Percentiles rank a stretch among this genome's conserved stretches.
Evolutionary conservation across 2,113 vertebrate species (phyloP).

Genomic region (Dasyurus viverrinus): DNA sequence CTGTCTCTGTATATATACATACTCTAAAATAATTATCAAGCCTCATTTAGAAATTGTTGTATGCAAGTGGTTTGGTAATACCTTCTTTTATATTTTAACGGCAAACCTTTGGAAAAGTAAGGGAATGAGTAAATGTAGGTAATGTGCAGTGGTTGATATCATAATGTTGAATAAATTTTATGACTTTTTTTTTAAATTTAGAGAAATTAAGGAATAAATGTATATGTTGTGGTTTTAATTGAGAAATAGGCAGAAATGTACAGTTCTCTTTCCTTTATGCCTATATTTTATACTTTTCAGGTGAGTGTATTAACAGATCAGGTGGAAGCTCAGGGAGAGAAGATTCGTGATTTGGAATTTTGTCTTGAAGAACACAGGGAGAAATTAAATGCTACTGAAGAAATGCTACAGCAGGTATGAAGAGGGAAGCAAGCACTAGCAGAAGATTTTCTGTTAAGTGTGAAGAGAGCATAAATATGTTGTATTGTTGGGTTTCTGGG

Average conservation of each 20-base stretch:
- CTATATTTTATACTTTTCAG: conserved; percentile 76
- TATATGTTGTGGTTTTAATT: neutral
- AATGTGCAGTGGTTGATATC: neutral
- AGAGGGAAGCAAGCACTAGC: accelerated
- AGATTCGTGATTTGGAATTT: conserved; percentile 96
- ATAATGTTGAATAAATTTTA: neutral
- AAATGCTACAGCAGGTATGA: conserved; percentile 97
- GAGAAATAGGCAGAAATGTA: neutral
- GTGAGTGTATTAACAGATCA: conserved; percentile 98
- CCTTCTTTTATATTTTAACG: neutral
- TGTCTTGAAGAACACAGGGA: conserved; percentile 97
- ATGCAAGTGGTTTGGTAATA: neutral
- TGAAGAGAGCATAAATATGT: neutral
- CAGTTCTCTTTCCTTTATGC: neutral
- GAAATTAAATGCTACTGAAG: conserved; percentile 95
- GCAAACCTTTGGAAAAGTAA: neutral
- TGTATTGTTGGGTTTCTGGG: neutral
- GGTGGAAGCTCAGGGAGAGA: conserved; percentile 98
- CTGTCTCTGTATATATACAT: neutral
- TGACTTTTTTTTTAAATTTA: neutral
- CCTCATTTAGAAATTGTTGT: neutral
- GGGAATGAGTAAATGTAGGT: neutral
- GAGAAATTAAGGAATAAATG: neutral
- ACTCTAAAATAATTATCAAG: neutral
- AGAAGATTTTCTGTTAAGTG: neutral